These are phyloP conservation scores for Mormyrus iriodes DNA, from an alignment of 2,113 vertebrate species.

Conservation along the genomic window DNA sequence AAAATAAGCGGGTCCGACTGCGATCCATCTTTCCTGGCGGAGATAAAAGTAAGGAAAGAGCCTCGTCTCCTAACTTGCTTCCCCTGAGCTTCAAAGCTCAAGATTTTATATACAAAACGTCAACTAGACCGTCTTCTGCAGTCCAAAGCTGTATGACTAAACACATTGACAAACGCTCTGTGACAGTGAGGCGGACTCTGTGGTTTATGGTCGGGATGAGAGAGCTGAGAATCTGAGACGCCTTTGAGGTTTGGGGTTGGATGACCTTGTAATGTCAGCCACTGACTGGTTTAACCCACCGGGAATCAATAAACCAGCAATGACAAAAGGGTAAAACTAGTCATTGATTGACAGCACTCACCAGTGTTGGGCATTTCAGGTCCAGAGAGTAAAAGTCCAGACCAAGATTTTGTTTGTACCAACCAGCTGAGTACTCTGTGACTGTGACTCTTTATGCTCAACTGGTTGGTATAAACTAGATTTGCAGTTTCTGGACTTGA, in stretches of 20 bases:
- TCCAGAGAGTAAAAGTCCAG: not conserved
- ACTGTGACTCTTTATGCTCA: not conserved
- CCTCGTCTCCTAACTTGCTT: not conserved
- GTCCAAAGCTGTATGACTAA: not conserved
- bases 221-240: not conserved
- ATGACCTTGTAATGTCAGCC: not conserved
- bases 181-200: not conserved
- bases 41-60: conserved; percentile 84
- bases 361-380: not conserved
- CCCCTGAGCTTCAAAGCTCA: not conserved
- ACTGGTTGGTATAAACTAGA: not conserved
- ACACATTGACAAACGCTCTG: not conserved
- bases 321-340: not conserved
- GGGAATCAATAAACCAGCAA: not conserved
- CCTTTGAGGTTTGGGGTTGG: not conserved
- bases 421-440: not conserved
- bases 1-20: conserved; percentile 97
- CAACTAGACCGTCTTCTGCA: not conserved
- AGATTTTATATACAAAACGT: not conserved
- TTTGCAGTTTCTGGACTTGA: not conserved
- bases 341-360: not conserved
- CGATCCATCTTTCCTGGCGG: conserved; percentile 98
- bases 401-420: not conserved
- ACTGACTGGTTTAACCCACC: not conserved
- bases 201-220: not conserved